Base-by-base conservation (phyloP, 2,113 vertebrate species). In the Eulacestoma nigropectus region DNA sequence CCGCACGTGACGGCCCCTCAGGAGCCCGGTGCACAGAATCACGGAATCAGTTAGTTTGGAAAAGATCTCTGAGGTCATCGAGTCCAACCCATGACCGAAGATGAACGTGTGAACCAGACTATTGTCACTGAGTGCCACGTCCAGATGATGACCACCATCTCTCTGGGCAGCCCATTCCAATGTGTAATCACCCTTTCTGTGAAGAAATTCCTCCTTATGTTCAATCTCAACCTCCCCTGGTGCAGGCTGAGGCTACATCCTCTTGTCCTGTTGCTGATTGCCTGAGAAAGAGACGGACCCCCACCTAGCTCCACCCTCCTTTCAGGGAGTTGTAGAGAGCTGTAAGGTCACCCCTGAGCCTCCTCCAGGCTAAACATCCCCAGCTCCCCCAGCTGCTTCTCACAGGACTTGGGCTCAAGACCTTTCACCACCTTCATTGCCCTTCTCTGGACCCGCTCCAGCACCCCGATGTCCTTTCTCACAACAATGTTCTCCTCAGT, bases 31-130 rank as follows among this genome's bases (percentile, higher is more conserved):
- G 33, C 32, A 0, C 35, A 1, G 47, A 17, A 1, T 9, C 47
- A 1, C 29, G 4, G 27, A 13, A 1, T 16, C 9, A 0, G 11
- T 6, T 1, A 0, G 22, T 3, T 4, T 4, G 76, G 59, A 23
- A 65, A 70, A 55, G 16, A 25, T 3, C 29, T 6, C 47, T 2
- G 47, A 21, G 41, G 10, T 17, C 19, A 13, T 1, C 19, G n/a
- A 17, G 41, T 6, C n/a, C 74, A 9, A 1, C 6, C 16, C 10
- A 1, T 9, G 33, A 17, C 46, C 37, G 27, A 46, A 10, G 44
- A 25, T 6, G 26, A 7, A 8, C 50, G 4, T 7, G 44, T 10
- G 44, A 39, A 8, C 29, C 23, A 12, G 8, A 25, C 33, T 13
- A 0, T n/a, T 23, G 29, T 2, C 68, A 13, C 22, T 20, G 15